These are phyloP conservation scores for Gonioctena quinquepunctata DNA, from an alignment of 1,140 invertebrate genomes.

Conservation along the genomic window DNA sequence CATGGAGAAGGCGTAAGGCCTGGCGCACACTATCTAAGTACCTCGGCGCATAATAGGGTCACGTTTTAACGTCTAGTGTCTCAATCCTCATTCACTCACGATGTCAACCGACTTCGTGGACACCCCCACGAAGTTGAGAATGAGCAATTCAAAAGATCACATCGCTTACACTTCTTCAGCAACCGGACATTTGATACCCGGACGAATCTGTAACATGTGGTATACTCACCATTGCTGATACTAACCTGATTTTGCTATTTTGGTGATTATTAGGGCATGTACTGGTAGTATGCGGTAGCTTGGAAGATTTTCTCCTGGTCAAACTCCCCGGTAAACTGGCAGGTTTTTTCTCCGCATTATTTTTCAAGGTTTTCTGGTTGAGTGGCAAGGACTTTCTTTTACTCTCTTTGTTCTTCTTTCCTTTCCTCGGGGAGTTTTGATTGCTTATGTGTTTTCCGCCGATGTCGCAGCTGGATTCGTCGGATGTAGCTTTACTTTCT, in stretches of 20 bases:
- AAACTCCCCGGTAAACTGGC: slow-evolving; percentile 64
- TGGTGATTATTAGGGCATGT: not conserved
- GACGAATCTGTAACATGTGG: no score
- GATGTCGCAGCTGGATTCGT: slow-evolving; percentile 67
- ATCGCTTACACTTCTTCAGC: no score
- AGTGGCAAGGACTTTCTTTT: slow-evolving; percentile 64
- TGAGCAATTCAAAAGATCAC: no score
- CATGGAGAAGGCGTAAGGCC: no score
- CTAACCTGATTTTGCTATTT: not conserved
- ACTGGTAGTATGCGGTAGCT: slow-evolving; percentile 35
- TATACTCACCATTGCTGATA: no score
- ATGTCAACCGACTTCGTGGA: no score
- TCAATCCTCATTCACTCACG: no score
- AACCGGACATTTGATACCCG: no score
- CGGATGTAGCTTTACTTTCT: slow-evolving; percentile 56
- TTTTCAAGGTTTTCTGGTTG: slow-evolving; percentile 20
- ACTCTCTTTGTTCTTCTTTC: slow-evolving; percentile 67
- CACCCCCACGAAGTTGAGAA: no score
- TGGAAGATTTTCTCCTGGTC: slow-evolving; percentile 66
- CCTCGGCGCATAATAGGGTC: no score
- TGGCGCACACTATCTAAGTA: no score
- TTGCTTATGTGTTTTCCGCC: slow-evolving; percentile 55
- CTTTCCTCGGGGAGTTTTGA: slow-evolving; percentile 56
- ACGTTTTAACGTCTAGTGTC: no score
- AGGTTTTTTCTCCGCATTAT: slow-evolving; percentile 42